Conservation (phyloP, 2,888 invertebrate species). For the Acheta domesticus region DNA sequence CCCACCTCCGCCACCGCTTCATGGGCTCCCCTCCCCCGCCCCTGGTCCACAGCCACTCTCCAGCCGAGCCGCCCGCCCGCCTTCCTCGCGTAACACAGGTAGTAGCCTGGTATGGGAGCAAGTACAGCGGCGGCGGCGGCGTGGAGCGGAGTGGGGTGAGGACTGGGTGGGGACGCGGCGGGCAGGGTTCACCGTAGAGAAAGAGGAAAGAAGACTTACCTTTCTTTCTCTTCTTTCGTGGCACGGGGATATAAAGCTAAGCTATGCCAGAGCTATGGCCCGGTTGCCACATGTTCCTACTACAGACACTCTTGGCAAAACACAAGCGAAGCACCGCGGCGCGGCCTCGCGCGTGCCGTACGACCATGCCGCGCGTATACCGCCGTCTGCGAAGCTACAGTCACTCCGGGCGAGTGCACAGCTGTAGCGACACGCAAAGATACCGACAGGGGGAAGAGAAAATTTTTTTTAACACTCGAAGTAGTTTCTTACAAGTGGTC, state of each 20-base stretch:
- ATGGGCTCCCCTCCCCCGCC: not conserved
- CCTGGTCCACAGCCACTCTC: not conserved
- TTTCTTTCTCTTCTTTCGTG: slow-evolving; percentile 36
- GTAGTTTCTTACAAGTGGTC: too few species aligned
- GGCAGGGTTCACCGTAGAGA: not conserved
- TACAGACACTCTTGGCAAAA: slow-evolving; percentile 20
- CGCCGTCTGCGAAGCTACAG: not conserved
- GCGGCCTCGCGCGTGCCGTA: not conserved
- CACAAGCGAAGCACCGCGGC: slow-evolving; percentile 12
- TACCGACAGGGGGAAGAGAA: too few species aligned
- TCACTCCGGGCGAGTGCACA: not conserved
- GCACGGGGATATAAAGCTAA: slow-evolving; percentile 31
- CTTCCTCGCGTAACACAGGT: slow-evolving; percentile 36
- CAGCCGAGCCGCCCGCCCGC: not conserved
- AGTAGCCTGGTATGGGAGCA: slow-evolving; percentile 26
- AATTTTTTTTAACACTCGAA: too few species aligned
- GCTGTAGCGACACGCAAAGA: not conserved
- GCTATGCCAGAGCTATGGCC: slow-evolving; percentile 26
- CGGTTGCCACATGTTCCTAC: slow-evolving; percentile 28
- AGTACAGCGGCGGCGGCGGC: not conserved
- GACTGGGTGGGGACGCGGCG: slow-evolving; percentile 34
- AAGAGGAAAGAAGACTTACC: slow-evolving; percentile 1
- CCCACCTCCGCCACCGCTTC: slow-evolving; percentile 24
- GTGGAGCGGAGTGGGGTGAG: slow-evolving; percentile 32
- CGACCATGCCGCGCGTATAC: not conserved